phyloP scores from a whole-genome alignment of 35 echinoderm and acorn worm genomes.

The Heliocidaris tuberculata region DNA sequence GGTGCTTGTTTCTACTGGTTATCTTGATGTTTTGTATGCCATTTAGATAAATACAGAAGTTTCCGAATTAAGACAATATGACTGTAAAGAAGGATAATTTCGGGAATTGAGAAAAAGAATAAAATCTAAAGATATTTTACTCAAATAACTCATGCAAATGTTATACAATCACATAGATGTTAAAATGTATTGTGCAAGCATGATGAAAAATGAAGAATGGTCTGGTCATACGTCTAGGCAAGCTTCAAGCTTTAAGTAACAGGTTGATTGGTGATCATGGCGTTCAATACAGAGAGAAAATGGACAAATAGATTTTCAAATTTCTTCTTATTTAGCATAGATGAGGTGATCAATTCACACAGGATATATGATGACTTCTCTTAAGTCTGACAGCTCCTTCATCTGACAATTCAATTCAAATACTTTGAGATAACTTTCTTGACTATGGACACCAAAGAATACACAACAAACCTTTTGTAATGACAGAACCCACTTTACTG shows the following conservation, averaged over 20 bases:
- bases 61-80: too few species aligned
- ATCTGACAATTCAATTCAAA: slow-evolving; percentile 9
- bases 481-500: not conserved
- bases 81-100: too few species aligned
- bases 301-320: not conserved
- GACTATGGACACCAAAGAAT: not conserved
- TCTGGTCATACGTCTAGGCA: not conserved
- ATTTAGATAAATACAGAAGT: too few species aligned
- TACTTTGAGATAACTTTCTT: not conserved
- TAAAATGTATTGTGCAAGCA: not conserved
- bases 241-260: not conserved
- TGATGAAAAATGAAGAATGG: not conserved
- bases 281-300: not conserved
- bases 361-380: not conserved
- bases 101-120: too few species aligned
- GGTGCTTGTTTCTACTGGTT: too few species aligned
- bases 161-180: too few species aligned
- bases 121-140: too few species aligned
- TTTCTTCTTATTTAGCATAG: not conserved
- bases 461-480: not conserved
- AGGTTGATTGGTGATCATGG: not conserved
- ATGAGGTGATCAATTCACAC: not conserved
- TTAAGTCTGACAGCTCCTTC: not conserved
- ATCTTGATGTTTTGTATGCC: too few species aligned
- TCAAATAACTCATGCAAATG: too few species aligned